phyloP scores from a whole-genome alignment of 2,113 vertebrate genomes.

The Silurus meridionalis region DNA sequence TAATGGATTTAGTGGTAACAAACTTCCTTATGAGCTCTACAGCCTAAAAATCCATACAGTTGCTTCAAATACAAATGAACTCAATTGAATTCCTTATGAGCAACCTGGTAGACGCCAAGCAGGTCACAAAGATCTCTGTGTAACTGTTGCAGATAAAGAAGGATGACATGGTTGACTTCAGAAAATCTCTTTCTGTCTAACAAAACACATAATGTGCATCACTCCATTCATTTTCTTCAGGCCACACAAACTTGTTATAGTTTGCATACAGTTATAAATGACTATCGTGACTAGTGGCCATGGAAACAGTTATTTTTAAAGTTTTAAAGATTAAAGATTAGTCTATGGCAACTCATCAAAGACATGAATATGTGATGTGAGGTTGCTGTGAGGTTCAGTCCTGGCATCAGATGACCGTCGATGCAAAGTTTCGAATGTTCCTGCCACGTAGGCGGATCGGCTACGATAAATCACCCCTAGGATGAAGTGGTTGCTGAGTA shows the following conservation, averaged over 20 bases:
- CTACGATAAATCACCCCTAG: neutral
- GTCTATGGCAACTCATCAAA: neutral
- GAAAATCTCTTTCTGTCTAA: neutral
- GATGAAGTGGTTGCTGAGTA: neutral
- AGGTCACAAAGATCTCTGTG: neutral
- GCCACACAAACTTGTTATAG: neutral
- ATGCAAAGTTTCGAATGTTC: neutral
- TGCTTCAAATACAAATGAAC: too few species aligned
- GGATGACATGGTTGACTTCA: neutral
- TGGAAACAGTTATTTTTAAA: too few species aligned
- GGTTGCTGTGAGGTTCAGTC: neutral
- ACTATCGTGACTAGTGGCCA: too few species aligned
- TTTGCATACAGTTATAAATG: neutral
- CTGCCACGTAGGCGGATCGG: neutral
- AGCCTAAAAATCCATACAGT: too few species aligned
- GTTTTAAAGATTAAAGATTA: too few species aligned
- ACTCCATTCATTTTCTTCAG: neutral
- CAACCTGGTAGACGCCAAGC: neutral
- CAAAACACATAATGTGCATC: neutral
- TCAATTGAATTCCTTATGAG: too few species aligned
- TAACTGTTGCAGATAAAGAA: neutral
- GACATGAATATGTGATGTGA: too few species aligned
- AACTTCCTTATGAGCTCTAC: neutral
- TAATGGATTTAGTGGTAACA: neutral
- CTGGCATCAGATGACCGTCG: neutral